Conservation (phyloP, 2,113 vertebrate genomes). For the Murina feae region DNA sequence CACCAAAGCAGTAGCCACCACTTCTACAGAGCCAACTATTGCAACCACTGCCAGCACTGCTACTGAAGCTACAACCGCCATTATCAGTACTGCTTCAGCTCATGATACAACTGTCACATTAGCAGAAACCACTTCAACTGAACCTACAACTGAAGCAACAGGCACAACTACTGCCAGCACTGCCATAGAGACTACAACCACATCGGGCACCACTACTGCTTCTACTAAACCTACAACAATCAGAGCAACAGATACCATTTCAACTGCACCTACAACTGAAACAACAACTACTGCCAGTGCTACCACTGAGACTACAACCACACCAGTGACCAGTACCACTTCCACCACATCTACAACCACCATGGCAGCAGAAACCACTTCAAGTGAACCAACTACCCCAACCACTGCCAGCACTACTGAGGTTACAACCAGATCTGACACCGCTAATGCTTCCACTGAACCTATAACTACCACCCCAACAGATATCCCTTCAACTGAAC, state of each 20-base stretch:
- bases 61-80: neutral
- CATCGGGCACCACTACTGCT: fast-evolving
- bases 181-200: neutral
- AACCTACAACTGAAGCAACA: too few relatives aligned
- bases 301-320: neutral
- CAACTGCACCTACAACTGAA: neutral
- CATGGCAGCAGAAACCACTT: neutral
- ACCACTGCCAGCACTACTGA: neutral
- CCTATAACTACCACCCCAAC: neutral
- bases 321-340: fast-evolving
- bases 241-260: neutral
- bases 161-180: neutral
- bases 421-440: neutral
- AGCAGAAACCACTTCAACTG: neutral
- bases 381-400: neutral
- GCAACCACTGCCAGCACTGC: neutral
- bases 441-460: fast-evolving
- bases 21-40: neutral
- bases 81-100: neutral
- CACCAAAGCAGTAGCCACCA: too few relatives aligned
- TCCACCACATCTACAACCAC: neutral
- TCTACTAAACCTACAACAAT: fast-evolving
- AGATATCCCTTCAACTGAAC: neutral
- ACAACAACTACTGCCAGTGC: fast-evolving
- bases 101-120: neutral